Percentiles rank a stretch among this genome's conserved stretches.
phyloP scores from a whole-genome alignment of 35 echinoderm and acorn worm species.

The Apostichopus californicus region DNA sequence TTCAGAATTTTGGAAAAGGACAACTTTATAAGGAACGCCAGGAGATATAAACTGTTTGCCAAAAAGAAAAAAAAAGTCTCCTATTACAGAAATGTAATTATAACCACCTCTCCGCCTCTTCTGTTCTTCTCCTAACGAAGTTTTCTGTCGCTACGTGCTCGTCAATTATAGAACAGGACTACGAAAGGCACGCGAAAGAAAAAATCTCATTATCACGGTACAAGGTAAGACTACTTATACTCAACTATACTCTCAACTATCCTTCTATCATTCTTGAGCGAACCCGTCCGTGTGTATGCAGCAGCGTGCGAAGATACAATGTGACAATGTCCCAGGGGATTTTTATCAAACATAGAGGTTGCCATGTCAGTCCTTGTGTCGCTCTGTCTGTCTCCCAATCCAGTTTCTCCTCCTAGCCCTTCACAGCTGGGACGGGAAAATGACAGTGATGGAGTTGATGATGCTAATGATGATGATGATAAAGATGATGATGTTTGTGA shows the following conservation, averaged over 20 bases:
- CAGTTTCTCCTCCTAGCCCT: neutral
- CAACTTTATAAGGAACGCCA: neutral
- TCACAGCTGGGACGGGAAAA: too few species aligned
- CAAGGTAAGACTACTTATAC: neutral
- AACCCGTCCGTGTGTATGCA: too few species aligned
- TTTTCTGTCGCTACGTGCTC: neutral
- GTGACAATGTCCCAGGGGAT: too few species aligned
- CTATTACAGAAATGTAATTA: conserved; percentile 35
- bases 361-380: neutral
- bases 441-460: neutral
- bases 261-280: too few species aligned
- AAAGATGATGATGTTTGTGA: neutral
- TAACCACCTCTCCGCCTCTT: conserved; percentile 23
- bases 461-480: neutral
- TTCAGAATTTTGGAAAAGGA: neutral
- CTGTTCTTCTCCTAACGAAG: conserved; percentile 16
- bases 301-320: too few species aligned
- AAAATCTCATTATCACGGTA: neutral
- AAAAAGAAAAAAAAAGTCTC: neutral
- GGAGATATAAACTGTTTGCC: neutral
- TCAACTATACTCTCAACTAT: too few species aligned
- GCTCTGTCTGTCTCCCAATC: neutral
- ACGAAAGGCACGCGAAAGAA: neutral
- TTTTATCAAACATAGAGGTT: too few species aligned
- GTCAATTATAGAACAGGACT: neutral